These are phyloP conservation scores for Procavia capensis DNA, from an alignment of 2,113 vertebrate species.

Conservation along the genomic window DNA sequence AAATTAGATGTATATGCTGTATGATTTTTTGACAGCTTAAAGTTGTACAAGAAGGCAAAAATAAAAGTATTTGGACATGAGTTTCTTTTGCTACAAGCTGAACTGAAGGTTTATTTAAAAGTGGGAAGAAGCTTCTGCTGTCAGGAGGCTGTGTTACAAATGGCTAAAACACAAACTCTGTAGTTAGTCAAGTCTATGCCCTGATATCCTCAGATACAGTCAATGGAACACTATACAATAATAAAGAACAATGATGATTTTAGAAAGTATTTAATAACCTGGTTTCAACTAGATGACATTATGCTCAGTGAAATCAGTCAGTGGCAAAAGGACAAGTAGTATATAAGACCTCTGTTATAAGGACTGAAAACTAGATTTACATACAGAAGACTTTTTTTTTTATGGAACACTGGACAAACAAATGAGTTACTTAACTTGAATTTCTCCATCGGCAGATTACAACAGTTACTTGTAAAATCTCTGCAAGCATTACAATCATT, in stretches of 20 bases:
- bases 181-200: background rate
- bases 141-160: background rate
- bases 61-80: background rate
- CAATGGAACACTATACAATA: too few relatives aligned
- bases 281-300: too few relatives aligned
- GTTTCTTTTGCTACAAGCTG: background rate
- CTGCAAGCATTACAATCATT: too few relatives aligned
- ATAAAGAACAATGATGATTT: too few relatives aligned
- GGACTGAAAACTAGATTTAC: too few relatives aligned
- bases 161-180: background rate
- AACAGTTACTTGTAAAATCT: background rate
- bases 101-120: background rate
- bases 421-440: background rate
- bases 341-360: too few relatives aligned
- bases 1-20: background rate
- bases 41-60: background rate
- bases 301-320: too few relatives aligned
- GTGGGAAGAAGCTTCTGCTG: background rate
- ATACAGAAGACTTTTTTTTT: too few relatives aligned
- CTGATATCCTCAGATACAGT: background rate
- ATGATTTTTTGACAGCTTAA: constrained; percentile 8
- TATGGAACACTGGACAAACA: background rate
- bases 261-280: too few relatives aligned
- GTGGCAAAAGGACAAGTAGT: too few relatives aligned
- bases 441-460: background rate